phyloP scores from a whole-genome alignment of 37 sponge, comb jelly and placozoan species.

The Oscarella lobularis region DNA sequence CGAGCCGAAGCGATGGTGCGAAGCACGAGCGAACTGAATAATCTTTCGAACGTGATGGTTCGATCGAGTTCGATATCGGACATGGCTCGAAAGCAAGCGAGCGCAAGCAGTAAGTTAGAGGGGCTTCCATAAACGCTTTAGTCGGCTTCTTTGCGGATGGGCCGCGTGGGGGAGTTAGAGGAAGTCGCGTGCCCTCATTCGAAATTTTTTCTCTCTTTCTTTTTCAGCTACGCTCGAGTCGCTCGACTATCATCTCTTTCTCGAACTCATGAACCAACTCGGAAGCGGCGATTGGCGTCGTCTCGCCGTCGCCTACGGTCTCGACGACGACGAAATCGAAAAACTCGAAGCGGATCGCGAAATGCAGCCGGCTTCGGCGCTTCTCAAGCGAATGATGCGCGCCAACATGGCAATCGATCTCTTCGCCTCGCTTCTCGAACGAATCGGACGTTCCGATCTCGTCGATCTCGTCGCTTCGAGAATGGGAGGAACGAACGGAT shows the following conservation, averaged over 20 bases:
- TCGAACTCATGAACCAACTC: too few relatives aligned
- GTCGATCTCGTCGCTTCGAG: too few relatives aligned
- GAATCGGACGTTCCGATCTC: background rate
- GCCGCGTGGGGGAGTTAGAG: too few relatives aligned
- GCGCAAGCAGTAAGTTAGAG: background rate
- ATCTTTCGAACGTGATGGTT: too few relatives aligned
- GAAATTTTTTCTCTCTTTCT: too few relatives aligned
- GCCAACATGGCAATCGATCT: background rate
- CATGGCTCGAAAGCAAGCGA: background rate
- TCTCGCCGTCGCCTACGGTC: background rate
- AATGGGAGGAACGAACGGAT: too few relatives aligned
- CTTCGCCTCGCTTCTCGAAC: background rate
- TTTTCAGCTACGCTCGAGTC: too few relatives aligned
- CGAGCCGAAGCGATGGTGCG: background rate
- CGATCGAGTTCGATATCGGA: background rate
- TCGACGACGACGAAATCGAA: background rate
- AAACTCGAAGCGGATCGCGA: background rate
- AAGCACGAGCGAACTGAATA: background rate
- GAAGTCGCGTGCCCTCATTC: too few relatives aligned
- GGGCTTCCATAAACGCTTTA: too few relatives aligned
- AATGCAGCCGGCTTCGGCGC: background rate
- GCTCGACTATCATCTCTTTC: too few relatives aligned
- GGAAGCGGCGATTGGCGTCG: background rate
- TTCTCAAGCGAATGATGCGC: background rate
- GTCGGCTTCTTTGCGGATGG: too few relatives aligned